Evolutionary conservation across 23 tunicate species (phyloP), one percentile per base, ranked within the genome.

Genomic region (Corella eumyota): DNA sequence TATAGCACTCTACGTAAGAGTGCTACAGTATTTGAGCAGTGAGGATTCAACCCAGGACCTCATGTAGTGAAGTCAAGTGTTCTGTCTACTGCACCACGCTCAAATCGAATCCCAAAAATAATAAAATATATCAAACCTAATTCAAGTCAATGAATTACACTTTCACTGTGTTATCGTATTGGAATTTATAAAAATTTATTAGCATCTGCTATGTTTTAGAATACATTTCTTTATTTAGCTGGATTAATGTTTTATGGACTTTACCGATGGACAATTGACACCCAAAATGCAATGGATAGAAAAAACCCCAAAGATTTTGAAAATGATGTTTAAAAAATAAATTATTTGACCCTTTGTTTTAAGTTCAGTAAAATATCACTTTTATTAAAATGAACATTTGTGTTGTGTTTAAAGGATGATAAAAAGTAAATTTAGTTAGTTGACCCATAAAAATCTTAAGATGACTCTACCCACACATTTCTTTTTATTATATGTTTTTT

Each of bases 271-370:
- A 78, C 78, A 55, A 48, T 11, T 1, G 40, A 32, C 34, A 50
- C 68, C n/a, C 80, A 84, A 44, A 53, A 36, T 13, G 49, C 45
- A 30, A 28, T 75, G 68, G 74, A 84, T 36, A 59, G 94, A 34
- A 84, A 84, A 57, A 74, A 84, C 64, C 83, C 83, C 15, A 70
- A 64, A 25, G 81, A 73, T 36, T 84, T 54, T 50, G 94, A 84
- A 69, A 75, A 75, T 58, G 83, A 84, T 52, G 65, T 46, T 36
- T 83, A 67, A 83, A 68, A 21, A 19, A 13, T 2, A 32, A 3
- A 28, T 19, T 3, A 22, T 26, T 4, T 26, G 2, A 26, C 15
- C 20, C 11, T 1, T 54, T 25, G 31, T 54, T 54, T 54, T 54
- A 34, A 23, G n/a, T n/a, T 54, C 29, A 19, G 30, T 25, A 54